A percentile compares a stretch with the other conserved stretches of the same genome.
Evolutionary conservation across 1,140 invertebrate species (phyloP).

Genomic region (Piezodorus guildinii): DNA sequence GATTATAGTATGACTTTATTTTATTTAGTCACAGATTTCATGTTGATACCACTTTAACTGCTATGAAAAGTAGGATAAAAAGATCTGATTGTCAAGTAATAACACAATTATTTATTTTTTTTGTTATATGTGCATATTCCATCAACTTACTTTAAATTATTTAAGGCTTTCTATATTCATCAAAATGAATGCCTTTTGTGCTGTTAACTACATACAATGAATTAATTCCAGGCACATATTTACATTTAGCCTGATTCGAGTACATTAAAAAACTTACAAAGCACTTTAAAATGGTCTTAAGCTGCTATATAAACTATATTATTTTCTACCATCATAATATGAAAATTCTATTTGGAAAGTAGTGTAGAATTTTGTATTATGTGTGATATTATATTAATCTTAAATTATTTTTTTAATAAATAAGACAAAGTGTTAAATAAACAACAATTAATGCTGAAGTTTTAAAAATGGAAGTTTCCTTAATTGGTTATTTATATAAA

Average conservation of each 20-base stretch:
- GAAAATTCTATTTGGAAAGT: constrained; percentile 7
- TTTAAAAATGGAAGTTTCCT: not conserved
- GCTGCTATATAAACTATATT: not conserved
- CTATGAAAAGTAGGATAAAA: not conserved
- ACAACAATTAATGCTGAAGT: not conserved
- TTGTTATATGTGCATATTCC: not conserved
- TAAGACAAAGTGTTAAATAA: no score
- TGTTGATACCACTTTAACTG: no score
- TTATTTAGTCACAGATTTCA: no score
- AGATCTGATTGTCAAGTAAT: not conserved
- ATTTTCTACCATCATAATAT: not conserved
- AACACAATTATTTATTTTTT: not conserved
- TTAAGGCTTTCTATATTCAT: not conserved
- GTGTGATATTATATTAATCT: not conserved
- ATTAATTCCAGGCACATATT: not conserved
- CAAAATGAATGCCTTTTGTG: constrained; percentile 8
- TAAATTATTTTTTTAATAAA: no score
- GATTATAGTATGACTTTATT: no score
- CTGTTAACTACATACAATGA: not conserved
- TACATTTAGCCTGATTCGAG: not conserved
- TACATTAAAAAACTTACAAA: not conserved
- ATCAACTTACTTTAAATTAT: not conserved
- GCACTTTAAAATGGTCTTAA: constrained; percentile 3
- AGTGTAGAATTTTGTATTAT: constrained; percentile 6
- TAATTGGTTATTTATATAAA: not conserved